Conservation (phyloP, 2,113 vertebrate species). For the Pelecanoides urinatrix region DNA sequence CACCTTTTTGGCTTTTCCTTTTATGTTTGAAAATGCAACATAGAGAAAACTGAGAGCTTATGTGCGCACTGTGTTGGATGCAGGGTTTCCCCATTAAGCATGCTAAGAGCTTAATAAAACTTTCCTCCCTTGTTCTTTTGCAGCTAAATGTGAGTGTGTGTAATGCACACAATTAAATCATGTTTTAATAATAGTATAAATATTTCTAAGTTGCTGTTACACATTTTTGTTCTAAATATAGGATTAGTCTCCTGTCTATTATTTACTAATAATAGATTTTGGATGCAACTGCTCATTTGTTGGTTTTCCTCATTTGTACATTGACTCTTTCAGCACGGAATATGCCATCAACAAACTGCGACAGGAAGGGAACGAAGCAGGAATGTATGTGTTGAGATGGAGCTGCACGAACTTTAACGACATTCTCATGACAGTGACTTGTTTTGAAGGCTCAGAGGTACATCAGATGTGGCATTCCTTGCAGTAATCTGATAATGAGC, state of each 20-base stretch:
- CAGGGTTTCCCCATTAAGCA: background rate
- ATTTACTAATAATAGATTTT: background rate
- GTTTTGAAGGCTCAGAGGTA: slow-evolving; percentile 80
- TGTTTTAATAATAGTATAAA: background rate
- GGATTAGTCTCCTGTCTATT: background rate
- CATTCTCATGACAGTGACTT: slow-evolving; percentile 97
- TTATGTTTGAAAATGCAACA: background rate
- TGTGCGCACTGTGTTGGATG: background rate
- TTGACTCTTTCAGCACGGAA: slow-evolving; percentile 81
- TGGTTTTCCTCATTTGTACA: background rate
- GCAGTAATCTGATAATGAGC: background rate
- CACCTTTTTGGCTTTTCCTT: background rate
- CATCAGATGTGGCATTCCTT: background rate
- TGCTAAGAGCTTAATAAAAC: background rate
- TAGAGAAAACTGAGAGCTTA: background rate
- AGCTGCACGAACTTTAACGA: slow-evolving; percentile 93
- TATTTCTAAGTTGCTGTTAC: background rate
- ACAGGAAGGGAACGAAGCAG: slow-evolving; percentile 90
- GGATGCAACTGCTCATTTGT: background rate
- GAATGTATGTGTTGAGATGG: slow-evolving; percentile 92
- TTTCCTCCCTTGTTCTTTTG: background rate
- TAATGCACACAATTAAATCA: background rate
- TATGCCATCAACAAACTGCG: slow-evolving; percentile 91
- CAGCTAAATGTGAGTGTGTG: background rate
- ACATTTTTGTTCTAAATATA: background rate